These are phyloP conservation scores for Caenorhabditis zanzibari DNA, from an alignment of 2,888 invertebrate genomes.

Conservation along the genomic window DNA sequence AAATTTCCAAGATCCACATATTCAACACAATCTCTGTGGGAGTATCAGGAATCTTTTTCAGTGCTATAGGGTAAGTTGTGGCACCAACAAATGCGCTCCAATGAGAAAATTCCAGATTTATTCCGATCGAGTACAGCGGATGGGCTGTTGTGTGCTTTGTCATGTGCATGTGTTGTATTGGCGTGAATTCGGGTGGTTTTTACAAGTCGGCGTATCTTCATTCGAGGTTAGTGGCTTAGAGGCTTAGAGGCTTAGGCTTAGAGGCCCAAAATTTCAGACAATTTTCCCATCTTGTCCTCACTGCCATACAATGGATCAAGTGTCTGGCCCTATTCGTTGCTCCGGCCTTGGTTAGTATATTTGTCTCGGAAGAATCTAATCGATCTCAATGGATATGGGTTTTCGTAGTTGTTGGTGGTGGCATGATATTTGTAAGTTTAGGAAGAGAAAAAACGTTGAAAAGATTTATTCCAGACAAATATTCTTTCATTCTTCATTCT, in stretches of 20 bases:
- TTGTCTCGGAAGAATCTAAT: slow-evolving; percentile 67
- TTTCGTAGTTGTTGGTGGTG: slow-evolving; percentile 21
- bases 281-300: slow-evolving; percentile 69
- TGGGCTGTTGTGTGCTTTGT: slow-evolving; percentile 27
- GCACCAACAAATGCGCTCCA: no score
- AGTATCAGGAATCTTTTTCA: slow-evolving; percentile 43
- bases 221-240: slow-evolving; percentile 13
- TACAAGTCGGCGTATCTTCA: slow-evolving; percentile 50
- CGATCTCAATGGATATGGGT: slow-evolving; percentile 59
- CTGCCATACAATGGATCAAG: slow-evolving; percentile 75
- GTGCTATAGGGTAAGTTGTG: slow-evolving; percentile 45
- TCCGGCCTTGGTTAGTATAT: slow-evolving; percentile 72
- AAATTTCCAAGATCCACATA: slow-evolving; percentile 45
- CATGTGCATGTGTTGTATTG: slow-evolving; percentile 44
- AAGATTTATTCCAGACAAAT: slow-evolving; percentile 56
- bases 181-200: slow-evolving; percentile 52
- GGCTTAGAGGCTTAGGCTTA: no score
- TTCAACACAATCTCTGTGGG: slow-evolving; percentile 64
- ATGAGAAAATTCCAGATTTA: slow-evolving; percentile 32
- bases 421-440: slow-evolving; percentile 49
- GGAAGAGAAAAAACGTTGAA: no score
- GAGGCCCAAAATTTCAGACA: slow-evolving; percentile 53
- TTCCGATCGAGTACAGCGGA: slow-evolving; percentile 40
- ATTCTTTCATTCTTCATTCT: slow-evolving; percentile 56
- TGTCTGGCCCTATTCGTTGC: slow-evolving; percentile 74